Evolutionary conservation across 1,140 invertebrate genomes (phyloP), one percentile per base, ranked within the genome.

Genomic region (Whitmania pigra): DNA sequence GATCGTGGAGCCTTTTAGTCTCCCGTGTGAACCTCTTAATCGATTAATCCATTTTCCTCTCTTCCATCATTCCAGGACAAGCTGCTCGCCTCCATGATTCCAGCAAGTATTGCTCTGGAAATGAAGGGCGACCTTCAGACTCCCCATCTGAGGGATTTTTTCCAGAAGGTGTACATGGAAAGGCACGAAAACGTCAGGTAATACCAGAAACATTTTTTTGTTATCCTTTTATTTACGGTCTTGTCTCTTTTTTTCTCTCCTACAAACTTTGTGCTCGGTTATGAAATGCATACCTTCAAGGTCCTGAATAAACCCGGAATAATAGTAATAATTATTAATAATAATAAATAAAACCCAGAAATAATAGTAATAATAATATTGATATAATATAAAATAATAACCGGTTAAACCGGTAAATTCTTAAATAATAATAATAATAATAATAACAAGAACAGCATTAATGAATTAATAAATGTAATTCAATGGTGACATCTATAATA

Each of bases 121-220:
- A 93, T 95, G 91, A 94, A 94, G 83, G 89, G 89, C 77, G 92
- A 94, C 80, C 91, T 95, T 36, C 20, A 25, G 15, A 88, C 92
- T 75, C 89, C 89, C 67, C 89, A 91, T 4, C 89, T 92, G 71
- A 90, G 92, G 77, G 88, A 90, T 20, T 91, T 94, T 80, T 95
- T 95, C 82, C 92, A 95, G 80, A 93, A 94, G 82, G 94, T 95
- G 80, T 96, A 95, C 82, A 94, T 96, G 76, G 90, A 94, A 78
- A 89, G 90, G 78, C 91, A 95, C 79, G 91, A 94, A 81, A 90
- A 93, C 83, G 93, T 96, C 69, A 97, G 89, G 90, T 92, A 79
- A 86, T 49, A 17, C 43, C 5, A 49, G 43, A 49, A 15, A 49
- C 43, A 11, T 49, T 13, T 49, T 49, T 49, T 49, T 49, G 43